Percentiles rank a stretch among this genome's conserved stretches.
Evolutionary conservation across 2,113 vertebrate species (phyloP).

Genomic region (Neolamprologus devosi): DNA sequence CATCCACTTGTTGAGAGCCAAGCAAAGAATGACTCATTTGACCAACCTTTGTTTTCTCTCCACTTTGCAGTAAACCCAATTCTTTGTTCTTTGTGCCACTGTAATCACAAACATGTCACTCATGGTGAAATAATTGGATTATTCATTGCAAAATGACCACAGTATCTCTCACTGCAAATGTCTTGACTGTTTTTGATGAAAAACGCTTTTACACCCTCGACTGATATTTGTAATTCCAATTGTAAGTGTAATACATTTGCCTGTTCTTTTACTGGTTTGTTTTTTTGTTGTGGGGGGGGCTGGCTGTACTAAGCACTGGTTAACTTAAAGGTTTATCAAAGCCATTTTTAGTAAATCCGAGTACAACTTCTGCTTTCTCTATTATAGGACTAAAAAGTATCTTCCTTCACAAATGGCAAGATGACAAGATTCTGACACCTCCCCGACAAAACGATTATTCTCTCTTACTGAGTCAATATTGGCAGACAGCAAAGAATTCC

Average conservation of each 20-base stretch:
- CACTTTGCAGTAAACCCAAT: slow-evolving; percentile 3
- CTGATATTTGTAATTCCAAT: slow-evolving; percentile 19
- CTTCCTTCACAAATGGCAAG: not conserved
- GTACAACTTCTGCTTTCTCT: not conserved
- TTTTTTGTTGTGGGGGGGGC: accelerated
- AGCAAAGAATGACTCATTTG: slow-evolving; percentile 45
- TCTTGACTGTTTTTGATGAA: slow-evolving; percentile 28
- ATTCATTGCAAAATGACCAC: slow-evolving; percentile 46
- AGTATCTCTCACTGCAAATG: slow-evolving; percentile 27
- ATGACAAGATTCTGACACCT: not conserved
- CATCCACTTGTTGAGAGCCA: slow-evolving; percentile 17
- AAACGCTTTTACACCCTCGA: not conserved
- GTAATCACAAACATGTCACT: slow-evolving; percentile 49
- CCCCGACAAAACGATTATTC: not conserved
- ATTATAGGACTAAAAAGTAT: not conserved
- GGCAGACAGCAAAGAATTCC: not conserved
- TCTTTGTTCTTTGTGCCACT: slow-evolving; percentile 12
- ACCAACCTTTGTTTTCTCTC: not conserved
- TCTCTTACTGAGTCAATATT: not conserved
- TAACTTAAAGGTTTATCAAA: not conserved
- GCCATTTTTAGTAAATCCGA: not conserved
- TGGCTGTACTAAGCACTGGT: not conserved
- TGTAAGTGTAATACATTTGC: not conserved
- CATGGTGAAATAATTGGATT: slow-evolving; percentile 27
- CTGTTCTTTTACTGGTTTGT: not conserved